A percentile compares a stretch with the other conserved stretches of the same genome.
Evolutionary conservation across 2,113 vertebrate genomes (phyloP).

Genomic region (Polypterus bichir): DNA sequence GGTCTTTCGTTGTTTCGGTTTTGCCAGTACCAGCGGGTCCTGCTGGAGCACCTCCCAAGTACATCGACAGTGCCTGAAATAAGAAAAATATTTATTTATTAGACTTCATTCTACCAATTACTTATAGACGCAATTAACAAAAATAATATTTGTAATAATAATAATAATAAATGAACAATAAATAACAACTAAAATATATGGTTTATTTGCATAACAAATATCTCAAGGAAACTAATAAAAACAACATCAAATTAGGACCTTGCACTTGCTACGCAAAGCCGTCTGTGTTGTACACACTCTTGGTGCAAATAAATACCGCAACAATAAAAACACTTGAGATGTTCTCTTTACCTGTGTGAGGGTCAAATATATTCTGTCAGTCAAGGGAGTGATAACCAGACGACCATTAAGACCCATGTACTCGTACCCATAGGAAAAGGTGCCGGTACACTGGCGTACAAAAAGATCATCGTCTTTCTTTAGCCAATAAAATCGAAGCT

Average conservation of each 20-base stretch:
- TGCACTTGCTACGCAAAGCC: too few relatives aligned
- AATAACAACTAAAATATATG: too few relatives aligned
- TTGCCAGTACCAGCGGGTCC: slow-evolving; percentile 96
- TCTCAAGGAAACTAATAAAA: too few relatives aligned
- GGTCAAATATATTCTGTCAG: slow-evolving; percentile 88
- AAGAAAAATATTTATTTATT: slow-evolving; percentile 9
- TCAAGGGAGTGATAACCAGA: slow-evolving; percentile 89
- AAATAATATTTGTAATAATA: too few relatives aligned
- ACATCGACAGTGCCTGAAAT: slow-evolving; percentile 86
- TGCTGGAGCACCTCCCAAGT: slow-evolving; percentile 81
- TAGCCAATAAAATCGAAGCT: slow-evolving; percentile 87
- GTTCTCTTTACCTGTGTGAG: slow-evolving; percentile 72
- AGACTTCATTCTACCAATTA: too few relatives aligned
- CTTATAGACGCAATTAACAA: too few relatives aligned
- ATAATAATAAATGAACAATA: too few relatives aligned
- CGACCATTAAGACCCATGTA: slow-evolving; percentile 95
- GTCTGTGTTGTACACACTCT: too few relatives aligned
- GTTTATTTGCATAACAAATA: too few relatives aligned
- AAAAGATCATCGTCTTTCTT: slow-evolving; percentile 59
- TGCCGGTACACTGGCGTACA: slow-evolving; percentile 79
- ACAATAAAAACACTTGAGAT: too few relatives aligned
- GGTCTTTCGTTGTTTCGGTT: slow-evolving; percentile 91
- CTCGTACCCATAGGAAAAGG: slow-evolving; percentile 85
- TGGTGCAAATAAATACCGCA: too few relatives aligned
- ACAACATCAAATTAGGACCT: too few relatives aligned